Evolutionary conservation across 2,888 invertebrate species (phyloP).

Genomic region (Acronicta aceris): DNA sequence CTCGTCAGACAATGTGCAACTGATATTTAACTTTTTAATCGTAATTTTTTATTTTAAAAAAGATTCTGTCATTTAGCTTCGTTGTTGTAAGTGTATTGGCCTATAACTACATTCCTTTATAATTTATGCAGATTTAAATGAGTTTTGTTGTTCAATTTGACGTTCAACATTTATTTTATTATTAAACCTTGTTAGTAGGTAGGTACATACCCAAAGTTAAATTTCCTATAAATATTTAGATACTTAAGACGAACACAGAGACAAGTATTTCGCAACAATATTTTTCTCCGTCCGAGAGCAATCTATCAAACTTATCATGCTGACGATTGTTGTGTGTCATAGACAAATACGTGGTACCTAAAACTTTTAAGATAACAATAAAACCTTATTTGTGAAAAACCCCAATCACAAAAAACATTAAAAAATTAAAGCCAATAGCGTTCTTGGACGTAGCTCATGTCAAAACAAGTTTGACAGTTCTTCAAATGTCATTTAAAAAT

Average conservation of each 20-base stretch:
- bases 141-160: background rate
- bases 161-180: no score
- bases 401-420: background rate
- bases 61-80: slow-evolving; percentile 5
- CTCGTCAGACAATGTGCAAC: slow-evolving; percentile 1
- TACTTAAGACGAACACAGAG: no score
- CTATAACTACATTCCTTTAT: background rate
- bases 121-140: background rate
- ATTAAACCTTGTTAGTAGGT: no score
- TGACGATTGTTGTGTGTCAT: slow-evolving; percentile 12
- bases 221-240: background rate
- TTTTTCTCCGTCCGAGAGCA: background rate
- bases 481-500: background rate
- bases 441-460: background rate
- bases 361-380: background rate
- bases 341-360: background rate
- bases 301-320: slow-evolving; percentile 28
- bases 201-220: no score
- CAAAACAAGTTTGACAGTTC: background rate
- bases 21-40: slow-evolving; percentile 11
- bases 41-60: slow-evolving; percentile 17
- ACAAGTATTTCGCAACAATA: slow-evolving; percentile 26
- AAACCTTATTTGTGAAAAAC: background rate
- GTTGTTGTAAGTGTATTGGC: slow-evolving; percentile 14
- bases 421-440: background rate